Percentiles rank a stretch among this genome's conserved stretches.
Conservation (phyloP, 2,113 vertebrate species). For the Lonchura striata region DNA sequence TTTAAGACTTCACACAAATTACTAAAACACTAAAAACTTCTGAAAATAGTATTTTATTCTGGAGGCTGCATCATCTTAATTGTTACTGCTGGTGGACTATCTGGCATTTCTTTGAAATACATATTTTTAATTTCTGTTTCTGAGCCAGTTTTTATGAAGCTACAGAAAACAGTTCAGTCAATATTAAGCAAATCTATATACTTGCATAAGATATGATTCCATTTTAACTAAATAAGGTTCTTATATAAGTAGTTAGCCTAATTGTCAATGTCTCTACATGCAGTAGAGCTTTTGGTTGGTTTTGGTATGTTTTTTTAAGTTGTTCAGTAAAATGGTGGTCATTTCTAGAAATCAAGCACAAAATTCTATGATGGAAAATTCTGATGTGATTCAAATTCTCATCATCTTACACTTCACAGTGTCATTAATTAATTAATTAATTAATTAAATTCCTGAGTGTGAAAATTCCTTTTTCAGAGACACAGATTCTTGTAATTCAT, state of each 20-base stretch:
- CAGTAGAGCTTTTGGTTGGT: neutral
- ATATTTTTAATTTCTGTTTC: neutral
- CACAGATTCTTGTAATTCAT: neutral
- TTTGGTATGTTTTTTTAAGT: neutral
- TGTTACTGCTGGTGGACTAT: neutral
- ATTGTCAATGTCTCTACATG: neutral
- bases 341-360: neutral
- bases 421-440: neutral
- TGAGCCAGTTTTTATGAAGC: neutral
- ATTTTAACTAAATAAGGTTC: neutral
- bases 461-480: neutral
- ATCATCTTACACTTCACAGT: neutral
- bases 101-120: neutral
- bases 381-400: neutral
- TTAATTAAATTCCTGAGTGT: neutral
- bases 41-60: neutral
- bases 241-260: neutral
- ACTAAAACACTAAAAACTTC: neutral
- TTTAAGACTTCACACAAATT: neutral
- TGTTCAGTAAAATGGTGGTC: neutral
- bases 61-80: neutral
- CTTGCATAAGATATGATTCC: neutral
- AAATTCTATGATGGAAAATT: neutral
- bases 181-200: neutral
- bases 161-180: neutral